Conservation (phyloP, 2,113 vertebrate species). For the Theristicus caerulescens region DNA sequence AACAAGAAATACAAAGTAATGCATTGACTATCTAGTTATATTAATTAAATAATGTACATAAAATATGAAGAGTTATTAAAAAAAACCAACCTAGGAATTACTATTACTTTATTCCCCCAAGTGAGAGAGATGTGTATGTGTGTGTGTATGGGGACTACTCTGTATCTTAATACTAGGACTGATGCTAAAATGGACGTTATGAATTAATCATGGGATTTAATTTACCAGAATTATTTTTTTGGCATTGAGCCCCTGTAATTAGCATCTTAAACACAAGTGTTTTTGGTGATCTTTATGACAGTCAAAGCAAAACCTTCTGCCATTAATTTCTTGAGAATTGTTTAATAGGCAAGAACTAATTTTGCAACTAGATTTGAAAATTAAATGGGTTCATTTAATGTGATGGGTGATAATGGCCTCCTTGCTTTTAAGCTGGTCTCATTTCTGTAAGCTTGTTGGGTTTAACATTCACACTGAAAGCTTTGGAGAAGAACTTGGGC, state of each 20-base stretch:
- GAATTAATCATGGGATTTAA: slow-evolving; percentile 68
- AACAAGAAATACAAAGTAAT: background rate
- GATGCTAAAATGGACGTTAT: slow-evolving; percentile 61
- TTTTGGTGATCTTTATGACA: slow-evolving; percentile 61
- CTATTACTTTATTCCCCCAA: slow-evolving; percentile 42
- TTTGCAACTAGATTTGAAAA: slow-evolving; percentile 53
- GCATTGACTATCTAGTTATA: slow-evolving; percentile 3
- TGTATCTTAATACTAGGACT: slow-evolving; percentile 58
- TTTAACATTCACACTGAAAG: background rate
- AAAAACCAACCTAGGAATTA: background rate
- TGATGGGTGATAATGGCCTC: slow-evolving; percentile 27
- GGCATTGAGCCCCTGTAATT: slow-evolving; percentile 58
- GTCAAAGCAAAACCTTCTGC: slow-evolving; percentile 53
- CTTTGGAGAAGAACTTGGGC: background rate
- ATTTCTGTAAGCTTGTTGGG: background rate
- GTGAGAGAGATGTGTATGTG: background rate
- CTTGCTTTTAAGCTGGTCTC: background rate
- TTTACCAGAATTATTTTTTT: slow-evolving; percentile 68
- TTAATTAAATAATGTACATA: slow-evolving; percentile 9
- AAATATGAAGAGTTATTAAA: slow-evolving; percentile 13
- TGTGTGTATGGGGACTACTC: slow-evolving; percentile 15
- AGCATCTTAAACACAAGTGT: slow-evolving; percentile 57
- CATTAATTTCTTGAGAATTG: slow-evolving; percentile 54
- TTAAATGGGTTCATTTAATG: slow-evolving; percentile 41
- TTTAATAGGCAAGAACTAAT: slow-evolving; percentile 58